Base-by-base conservation (phyloP, 2,888 invertebrate genomes). In the Cetonia aurata region DNA sequence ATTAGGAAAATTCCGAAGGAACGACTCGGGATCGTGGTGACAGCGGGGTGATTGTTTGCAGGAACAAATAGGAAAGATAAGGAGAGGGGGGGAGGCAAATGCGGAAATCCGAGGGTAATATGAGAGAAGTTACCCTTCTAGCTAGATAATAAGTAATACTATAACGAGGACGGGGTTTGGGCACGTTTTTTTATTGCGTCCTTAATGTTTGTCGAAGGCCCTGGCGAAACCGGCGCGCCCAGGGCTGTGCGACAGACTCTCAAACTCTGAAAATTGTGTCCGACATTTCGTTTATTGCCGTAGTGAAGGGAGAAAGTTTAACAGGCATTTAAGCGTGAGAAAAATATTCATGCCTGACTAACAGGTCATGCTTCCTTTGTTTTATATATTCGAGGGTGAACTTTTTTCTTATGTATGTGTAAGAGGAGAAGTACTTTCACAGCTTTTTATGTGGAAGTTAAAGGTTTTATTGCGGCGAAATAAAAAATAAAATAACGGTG, bases 81-180 rank as follows among this genome's bases (percentile, higher is more conserved):
- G 19, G 60, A 62, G 31, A 10, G 37, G 17, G 17, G 17, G 17
- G 41, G 12, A 17, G 37, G 8, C 37, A 37, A 37, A 37, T 9
- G 33, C 62, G 31, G 33, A 62, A 62, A 62, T 62, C 62, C 48
- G 48, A 13, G 37, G 50, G 50, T 69, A 69, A 69, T 69, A 69
- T 69, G 60, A 69, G 69, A 69, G 62, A 69, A 69, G 62, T 69
- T 69, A 62, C 55, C 55, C 52, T 69, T 55, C 44, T 33, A 44
- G 62, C 62, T 25, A 62, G 53, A 69, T 69, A 62, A 69, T 62
- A 55, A 59, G 60, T 69, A 60, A 69, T 62, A 52, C 62, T 31
- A 48, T 33, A 50, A 37, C 12, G 15, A 52, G 62, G 48, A 50
- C 19, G 8, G 62, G 50, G 33, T 50, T 19, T 15, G 52, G 12